Evolutionary conservation across 2,797 vertebrate genomes (phyloP).

Genomic region (Novumbra hubbsi): DNA sequence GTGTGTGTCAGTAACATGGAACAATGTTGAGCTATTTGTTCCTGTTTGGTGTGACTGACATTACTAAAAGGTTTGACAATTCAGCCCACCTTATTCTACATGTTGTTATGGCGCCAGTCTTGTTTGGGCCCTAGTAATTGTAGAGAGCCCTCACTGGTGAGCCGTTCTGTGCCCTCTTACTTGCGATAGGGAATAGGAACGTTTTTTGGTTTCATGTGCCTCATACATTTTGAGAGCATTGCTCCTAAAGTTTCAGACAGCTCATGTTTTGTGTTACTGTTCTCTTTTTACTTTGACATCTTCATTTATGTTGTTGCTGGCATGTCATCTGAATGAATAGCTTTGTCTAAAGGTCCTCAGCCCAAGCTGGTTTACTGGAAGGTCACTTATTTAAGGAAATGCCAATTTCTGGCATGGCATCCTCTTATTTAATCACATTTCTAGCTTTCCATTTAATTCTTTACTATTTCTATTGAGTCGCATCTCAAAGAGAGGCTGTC

Average conservation of each 20-base stretch:
- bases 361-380: conserved; percentile 39
- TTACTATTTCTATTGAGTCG: conserved; percentile 26
- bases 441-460: conserved; percentile 32
- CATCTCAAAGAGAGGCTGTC: conserved; percentile 13
- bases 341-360: conserved; percentile 42
- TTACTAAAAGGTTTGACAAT: conserved; percentile 41
- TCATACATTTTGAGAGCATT: conserved; percentile 45
- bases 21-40: background rate
- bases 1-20: background rate
- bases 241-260: conserved; percentile 55
- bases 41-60: conserved; percentile 36
- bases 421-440: conserved; percentile 56
- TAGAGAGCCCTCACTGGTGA: background rate
- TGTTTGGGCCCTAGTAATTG: conserved; percentile 30
- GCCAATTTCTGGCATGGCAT: conserved; percentile 35
- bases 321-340: conserved; percentile 47
- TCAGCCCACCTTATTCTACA: conserved; percentile 52
- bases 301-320: background rate
- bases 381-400: conserved; percentile 55
- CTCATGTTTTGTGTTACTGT: conserved; percentile 50
- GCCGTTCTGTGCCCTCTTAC: too few relatives aligned
- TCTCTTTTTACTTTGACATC: conserved; percentile 17
- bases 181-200: too few relatives aligned
- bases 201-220: background rate
- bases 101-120: conserved; percentile 40